Evolutionary conservation across 2,888 invertebrate genomes (phyloP).

Genomic region (Melinaea marsaeus): DNA sequence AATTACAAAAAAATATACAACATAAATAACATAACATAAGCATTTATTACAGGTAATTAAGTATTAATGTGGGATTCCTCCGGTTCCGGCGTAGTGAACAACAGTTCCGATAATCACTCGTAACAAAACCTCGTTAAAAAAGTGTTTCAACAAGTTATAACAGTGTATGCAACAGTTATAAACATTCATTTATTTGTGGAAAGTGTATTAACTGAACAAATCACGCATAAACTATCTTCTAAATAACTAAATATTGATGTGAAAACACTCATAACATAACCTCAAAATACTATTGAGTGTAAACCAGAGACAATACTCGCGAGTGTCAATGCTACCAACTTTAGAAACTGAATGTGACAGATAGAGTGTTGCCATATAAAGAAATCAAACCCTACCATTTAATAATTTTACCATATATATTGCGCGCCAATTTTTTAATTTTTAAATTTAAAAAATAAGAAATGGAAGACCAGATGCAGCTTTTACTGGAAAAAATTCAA

Average conservation of each 20-base stretch:
- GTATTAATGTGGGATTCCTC: too few species aligned
- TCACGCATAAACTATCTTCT: slow-evolving; percentile 1
- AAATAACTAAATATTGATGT: slow-evolving; percentile 1
- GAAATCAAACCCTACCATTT: slow-evolving; percentile 2
- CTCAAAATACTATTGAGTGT: slow-evolving; percentile 5
- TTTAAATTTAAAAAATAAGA: background rate
- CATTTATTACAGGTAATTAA: too few species aligned
- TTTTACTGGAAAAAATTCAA: slow-evolving; percentile 24
- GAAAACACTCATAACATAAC: slow-evolving; percentile 7
- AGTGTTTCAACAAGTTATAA: too few species aligned
- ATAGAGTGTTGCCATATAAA: slow-evolving; percentile 11
- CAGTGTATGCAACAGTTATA: background rate
- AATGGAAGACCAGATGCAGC: slow-evolving; percentile 10
- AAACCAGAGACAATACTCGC: background rate
- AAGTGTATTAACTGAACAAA: background rate
- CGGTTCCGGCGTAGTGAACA: too few species aligned
- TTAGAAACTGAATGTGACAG: slow-evolving; percentile 8
- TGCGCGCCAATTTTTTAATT: too few species aligned
- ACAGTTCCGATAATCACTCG: too few species aligned
- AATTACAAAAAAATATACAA: too few species aligned
- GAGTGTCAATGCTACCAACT: slow-evolving; percentile 2
- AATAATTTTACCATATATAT: background rate
- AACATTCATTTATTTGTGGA: background rate
- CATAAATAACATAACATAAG: too few species aligned
- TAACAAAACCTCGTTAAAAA: too few species aligned